These are phyloP conservation scores for Nyctibius bracteatus DNA, from an alignment of 2,113 vertebrate genomes.

Conservation along the genomic window DNA sequence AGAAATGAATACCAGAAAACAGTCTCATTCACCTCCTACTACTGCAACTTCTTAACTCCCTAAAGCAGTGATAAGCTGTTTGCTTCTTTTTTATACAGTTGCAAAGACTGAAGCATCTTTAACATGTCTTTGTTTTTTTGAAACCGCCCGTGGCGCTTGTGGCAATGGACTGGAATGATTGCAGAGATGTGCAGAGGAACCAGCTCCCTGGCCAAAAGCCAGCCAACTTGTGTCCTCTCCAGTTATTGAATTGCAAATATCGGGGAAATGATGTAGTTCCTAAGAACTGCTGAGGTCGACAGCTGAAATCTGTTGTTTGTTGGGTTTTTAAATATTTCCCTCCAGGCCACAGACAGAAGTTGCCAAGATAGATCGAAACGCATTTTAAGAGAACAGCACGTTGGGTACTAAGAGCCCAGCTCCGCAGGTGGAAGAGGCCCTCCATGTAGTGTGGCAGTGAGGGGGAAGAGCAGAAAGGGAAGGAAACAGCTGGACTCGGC, in stretches of 20 bases:
- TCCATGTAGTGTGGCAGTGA: accelerated
- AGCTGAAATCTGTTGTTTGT: neutral
- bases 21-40: neutral
- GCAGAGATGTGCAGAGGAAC: neutral
- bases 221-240: neutral
- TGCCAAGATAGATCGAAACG: neutral
- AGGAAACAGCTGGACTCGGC: neutral
- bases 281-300: constrained; percentile 5
- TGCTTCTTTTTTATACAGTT: neutral
- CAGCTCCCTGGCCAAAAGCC: neutral
- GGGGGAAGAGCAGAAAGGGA: neutral
- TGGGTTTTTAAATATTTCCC: neutral
- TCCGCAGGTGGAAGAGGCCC: neutral
- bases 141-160: neutral
- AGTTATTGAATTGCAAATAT: neutral
- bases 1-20: neutral
- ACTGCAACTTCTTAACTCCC: neutral
- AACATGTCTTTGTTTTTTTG: neutral
- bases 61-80: accelerated
- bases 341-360: neutral
- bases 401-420: neutral
- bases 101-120: neutral
- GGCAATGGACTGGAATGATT: neutral
- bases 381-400: neutral
- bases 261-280: neutral